Evolutionary conservation across 2,113 vertebrate genomes (phyloP), one percentile per base, ranked within the genome.

Genomic region (Rafetus swinhoei): DNA sequence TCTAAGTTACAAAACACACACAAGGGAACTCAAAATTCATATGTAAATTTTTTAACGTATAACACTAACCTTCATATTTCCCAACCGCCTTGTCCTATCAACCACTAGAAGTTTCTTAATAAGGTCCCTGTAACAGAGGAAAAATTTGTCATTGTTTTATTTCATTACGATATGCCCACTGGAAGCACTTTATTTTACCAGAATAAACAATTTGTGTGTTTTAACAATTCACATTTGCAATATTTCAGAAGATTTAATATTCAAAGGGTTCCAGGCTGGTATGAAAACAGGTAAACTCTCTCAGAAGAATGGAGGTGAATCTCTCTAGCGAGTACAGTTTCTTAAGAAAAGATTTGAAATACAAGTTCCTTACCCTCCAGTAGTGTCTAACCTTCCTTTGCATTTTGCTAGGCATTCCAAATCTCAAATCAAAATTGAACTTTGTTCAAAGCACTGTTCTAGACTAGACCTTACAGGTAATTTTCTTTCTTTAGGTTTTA

Each of bases 101-200:
- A 99, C 99, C 79, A 99, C 99, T 27, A 99, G 98, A 60, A 99
- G 98, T 60, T 99, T 99, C 98, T 98, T 99, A 96, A 99, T 99
- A 97, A 99, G 98, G 96, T 99, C 99, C 95, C 99, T 99, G 92
- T 62, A 85, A 74, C 32, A 96, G 90, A 92, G 56, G 80, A 95
- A 96, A 85, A 6, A 52, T 39, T 13, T 81, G n/a, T 35, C 1
- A 15, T 13, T 11, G 16, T 35, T 35, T 4, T 85, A 89, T 77
- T 62, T 57, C 45, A 81, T 53, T 80, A 2, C 19, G 29, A 60
- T 81, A 21, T 6, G 87, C 69, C 81, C n/a, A 7, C 65, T 1
- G 1, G 54, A n/a, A 45, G 54, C 24, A 25, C 2, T 35, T 87
- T 5, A 15, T 88, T 87, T 87, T 55, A 60, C 16, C 59, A 91